Percentiles rank a stretch among this genome's conserved stretches.
These are phyloP conservation scores for Lethenteron camtschaticum DNA, from an alignment of 2,113 vertebrate species.

Conservation along the genomic window DNA sequence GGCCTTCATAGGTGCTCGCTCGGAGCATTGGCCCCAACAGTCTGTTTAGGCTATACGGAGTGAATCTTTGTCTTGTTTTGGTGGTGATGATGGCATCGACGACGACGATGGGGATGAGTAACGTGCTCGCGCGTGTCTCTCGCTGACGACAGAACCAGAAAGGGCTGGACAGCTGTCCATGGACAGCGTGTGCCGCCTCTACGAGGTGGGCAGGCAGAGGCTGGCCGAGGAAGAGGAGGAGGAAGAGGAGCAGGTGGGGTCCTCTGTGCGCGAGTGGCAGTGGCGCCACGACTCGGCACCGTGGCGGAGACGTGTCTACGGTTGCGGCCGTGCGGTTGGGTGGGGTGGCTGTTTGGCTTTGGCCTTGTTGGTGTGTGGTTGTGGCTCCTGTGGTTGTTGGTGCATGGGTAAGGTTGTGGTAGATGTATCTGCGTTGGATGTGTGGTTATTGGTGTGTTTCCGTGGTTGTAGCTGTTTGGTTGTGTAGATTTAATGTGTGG, in stretches of 20 bases:
- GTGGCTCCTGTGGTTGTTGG: background rate
- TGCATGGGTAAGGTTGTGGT: background rate
- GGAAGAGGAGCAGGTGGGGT: constrained; percentile 72
- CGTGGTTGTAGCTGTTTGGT: too few relatives aligned
- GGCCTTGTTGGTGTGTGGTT: background rate
- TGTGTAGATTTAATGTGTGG: too few relatives aligned
- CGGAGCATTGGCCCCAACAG: too few relatives aligned
- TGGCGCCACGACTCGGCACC: too few relatives aligned
- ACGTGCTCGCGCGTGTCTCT: background rate
- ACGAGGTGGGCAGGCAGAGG: constrained; percentile 83
- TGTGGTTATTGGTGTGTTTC: too few relatives aligned
- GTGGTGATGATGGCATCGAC: too few relatives aligned
- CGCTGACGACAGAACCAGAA: constrained; percentile 49
- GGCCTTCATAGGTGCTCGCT: too few relatives aligned
- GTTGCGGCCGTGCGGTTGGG: background rate
- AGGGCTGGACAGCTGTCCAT: constrained; percentile 75
- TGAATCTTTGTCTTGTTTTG: too few relatives aligned
- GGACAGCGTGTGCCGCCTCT: constrained; percentile 88
- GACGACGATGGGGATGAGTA: too few relatives aligned
- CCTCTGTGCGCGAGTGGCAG: background rate
- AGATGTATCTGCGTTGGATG: background rate
- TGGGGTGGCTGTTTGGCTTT: background rate
- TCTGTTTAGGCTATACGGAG: too few relatives aligned
- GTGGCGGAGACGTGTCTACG: background rate
- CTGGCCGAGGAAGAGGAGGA: constrained; percentile 93